Evolutionary conservation across 2,797 vertebrate species (phyloP).

Genomic region (Molossus alvarezi): DNA sequence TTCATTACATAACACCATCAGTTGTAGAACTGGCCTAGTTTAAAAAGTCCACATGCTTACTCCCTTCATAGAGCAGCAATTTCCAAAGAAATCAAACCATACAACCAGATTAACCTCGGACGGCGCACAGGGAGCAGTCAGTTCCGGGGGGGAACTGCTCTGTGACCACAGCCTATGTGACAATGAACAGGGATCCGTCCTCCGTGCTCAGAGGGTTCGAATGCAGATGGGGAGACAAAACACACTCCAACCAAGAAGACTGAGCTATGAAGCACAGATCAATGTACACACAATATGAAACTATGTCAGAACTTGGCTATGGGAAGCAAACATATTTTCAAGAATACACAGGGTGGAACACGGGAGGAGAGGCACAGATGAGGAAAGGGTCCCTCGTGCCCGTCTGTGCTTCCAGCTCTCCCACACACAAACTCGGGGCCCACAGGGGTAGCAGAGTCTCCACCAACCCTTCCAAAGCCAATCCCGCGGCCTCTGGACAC

Average conservation of each 20-base stretch:
- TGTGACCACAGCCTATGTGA: not conserved
- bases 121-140: not conserved
- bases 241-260: not conserved
- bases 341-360: not conserved
- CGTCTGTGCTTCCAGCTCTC: not conserved
- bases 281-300: not conserved
- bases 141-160: not conserved
- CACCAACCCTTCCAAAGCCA: not conserved
- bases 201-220: not conserved
- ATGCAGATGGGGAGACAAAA: not conserved
- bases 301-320: not conserved
- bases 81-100: not conserved
- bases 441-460: not conserved
- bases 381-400: not conserved
- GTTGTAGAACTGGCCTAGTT: not conserved
- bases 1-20: not conserved
- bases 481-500: not conserved
- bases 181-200: not conserved
- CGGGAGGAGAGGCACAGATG: rapidly evolving
- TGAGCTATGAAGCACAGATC: not conserved
- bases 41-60: not conserved
- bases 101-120: not conserved
- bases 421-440: not conserved
- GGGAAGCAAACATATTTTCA: not conserved
- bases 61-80: not conserved